Conservation (phyloP, 2,113 vertebrate genomes). For the Puffinus mauretanicus region DNA sequence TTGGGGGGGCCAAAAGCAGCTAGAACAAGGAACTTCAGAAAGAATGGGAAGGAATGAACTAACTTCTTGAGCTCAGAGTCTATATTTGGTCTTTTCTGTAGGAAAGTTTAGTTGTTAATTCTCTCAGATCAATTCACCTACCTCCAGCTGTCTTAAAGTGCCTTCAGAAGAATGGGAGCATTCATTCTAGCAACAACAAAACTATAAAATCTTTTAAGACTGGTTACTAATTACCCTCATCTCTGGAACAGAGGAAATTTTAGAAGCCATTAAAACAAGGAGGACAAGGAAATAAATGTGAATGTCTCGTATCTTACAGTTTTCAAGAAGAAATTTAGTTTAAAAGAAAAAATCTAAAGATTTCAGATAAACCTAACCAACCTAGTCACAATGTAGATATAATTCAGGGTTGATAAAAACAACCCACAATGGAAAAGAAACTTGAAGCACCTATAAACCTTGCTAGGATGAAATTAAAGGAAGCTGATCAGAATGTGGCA, state of each 20-base stretch:
- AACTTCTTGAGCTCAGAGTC: not conserved
- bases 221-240: conserved; percentile 26
- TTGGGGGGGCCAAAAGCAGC: not conserved
- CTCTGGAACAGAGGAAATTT: not conserved
- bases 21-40: not conserved
- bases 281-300: not conserved
- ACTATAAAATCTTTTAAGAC: not conserved
- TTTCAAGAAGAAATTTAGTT: not conserved
- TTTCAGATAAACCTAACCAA: not conserved
- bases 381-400: not conserved
- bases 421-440: not conserved
- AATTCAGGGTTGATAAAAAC: not conserved
- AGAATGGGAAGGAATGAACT: not conserved
- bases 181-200: conserved; percentile 3
- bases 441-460: not conserved
- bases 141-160: not conserved
- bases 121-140: not conserved
- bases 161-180: not conserved
- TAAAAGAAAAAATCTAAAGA: not conserved
- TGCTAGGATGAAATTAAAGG: not conserved
- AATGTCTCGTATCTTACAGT: not conserved
- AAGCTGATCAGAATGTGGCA: not conserved
- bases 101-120: not conserved
- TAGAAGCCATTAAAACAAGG: not conserved
- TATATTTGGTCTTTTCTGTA: not conserved